Evolutionary conservation across 1,140 invertebrate genomes (phyloP), one percentile per base, ranked within the genome.

Genomic region (Eulimnadia texana): DNA sequence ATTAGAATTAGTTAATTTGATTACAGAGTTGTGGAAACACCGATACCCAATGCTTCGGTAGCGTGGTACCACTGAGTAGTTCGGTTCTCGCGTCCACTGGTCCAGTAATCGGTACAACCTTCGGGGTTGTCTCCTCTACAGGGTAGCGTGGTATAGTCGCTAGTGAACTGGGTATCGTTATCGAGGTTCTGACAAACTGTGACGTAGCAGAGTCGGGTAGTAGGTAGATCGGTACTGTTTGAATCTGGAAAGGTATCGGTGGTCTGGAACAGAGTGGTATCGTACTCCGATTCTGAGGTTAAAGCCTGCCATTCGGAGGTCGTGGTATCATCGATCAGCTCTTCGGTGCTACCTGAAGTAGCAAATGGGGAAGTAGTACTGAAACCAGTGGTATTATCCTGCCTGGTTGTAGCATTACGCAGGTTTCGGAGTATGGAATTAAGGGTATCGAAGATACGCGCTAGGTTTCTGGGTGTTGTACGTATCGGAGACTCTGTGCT

Each of bases 101-200:
- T 60, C 62, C 62, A 63, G 27, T 29, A 63, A 25, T 28, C 28
- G 16, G 62, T 63, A 51, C 62, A 63, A 10, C 62, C 62, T 53
- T 58, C 42, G 20, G 62, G 62, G 42, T 63, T 63, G 24, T 63
- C 62, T 0, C 62, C 62, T 19, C 62, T 22, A 25, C 62, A 63
- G 23, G 60, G 50, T 20, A 53, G 19, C 58, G 33, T 42, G n/a
- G 50, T 28, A 24, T 3, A 20, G 25, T 58, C 19, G 25, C 11
- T 58, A 42, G 3, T 24, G 28, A 16, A 20, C 1, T 25, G 2
- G 23, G 23, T 28, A 42, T 42, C 33, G 33, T 42, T 42, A 16
- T 42, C 33, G 33, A 42, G 6, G 6, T 42, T 42, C 33, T 42
- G 33, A 42, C 33, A 42, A 6, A 42, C 33, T 16, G 33, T 42